Conservation (phyloP, 1,140 invertebrate genomes). For the Leptopilina boulardi region DNA sequence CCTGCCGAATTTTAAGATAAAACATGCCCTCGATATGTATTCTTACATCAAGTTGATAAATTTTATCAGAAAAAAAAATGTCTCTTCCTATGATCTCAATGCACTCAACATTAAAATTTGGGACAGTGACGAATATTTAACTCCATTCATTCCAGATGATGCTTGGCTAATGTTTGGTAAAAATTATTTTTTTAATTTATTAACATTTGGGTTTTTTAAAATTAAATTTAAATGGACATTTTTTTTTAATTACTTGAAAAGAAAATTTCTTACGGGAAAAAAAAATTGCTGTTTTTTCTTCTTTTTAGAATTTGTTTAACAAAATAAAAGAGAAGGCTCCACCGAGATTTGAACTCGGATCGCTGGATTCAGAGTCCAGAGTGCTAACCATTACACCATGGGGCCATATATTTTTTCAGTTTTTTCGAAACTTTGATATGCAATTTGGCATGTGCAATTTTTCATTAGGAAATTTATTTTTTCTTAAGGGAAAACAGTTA, state of each 20-base stretch:
- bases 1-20: constrained; percentile 81
- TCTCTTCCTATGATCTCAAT: constrained; percentile 78
- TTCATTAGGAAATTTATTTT: too few species aligned
- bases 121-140: constrained; percentile 88
- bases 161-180: constrained; percentile 90
- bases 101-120: constrained; percentile 77
- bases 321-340: too few species aligned
- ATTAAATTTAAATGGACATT: too few species aligned
- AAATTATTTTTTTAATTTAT: constrained; percentile 42
- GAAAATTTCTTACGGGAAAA: too few species aligned
- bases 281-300: too few species aligned
- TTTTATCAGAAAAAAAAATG: constrained; percentile 84
- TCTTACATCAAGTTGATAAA: constrained; percentile 93
- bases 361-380: constrained; percentile 83
- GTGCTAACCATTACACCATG: constrained; percentile 83
- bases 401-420: too few species aligned
- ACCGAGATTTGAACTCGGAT: constrained; percentile 81
- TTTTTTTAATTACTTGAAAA: constrained; percentile 33
- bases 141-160: constrained; percentile 86
- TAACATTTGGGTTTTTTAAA: too few species aligned
- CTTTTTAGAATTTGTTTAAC: too few species aligned
- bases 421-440: constrained; percentile 32
- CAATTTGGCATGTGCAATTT: too few species aligned
- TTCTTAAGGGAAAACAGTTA: neutral
- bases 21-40: constrained; percentile 88